phyloP scores from a whole-genome alignment of 2,888 invertebrate species.

The Gryllus longicercus region DNA sequence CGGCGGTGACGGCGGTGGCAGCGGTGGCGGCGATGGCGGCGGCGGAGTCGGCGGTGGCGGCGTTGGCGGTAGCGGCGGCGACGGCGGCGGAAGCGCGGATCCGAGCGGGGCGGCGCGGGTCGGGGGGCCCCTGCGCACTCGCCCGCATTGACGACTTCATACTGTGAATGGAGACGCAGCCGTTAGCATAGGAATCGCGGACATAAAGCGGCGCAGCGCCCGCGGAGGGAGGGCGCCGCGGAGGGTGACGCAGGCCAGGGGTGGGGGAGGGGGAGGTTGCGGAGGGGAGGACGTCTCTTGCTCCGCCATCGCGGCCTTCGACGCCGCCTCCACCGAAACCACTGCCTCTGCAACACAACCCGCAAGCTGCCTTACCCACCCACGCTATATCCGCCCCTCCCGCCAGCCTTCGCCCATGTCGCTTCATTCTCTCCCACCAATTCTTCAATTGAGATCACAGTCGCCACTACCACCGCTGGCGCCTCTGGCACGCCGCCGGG shows the following conservation, averaged over 20 bases:
- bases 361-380: not conserved
- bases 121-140: not conserved
- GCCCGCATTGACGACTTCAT: not conserved
- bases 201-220: not conserved
- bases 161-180: slow-evolving; percentile 17
- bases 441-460: too few species aligned
- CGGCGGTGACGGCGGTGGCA: not conserved
- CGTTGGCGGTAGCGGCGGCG: not conserved
- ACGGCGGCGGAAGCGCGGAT: not conserved
- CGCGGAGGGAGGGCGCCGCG: too few species aligned
- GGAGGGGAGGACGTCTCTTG: not conserved
- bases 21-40: not conserved
- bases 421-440: too few species aligned
- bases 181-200: slow-evolving; percentile 10
- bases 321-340: not conserved
- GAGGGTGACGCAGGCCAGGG: not conserved
- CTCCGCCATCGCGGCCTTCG: not conserved
- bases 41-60: not conserved
- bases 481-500: too few species aligned
- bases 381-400: not conserved
- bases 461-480: too few species aligned
- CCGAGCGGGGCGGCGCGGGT: not conserved
- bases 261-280: not conserved
- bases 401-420: too few species aligned
- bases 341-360: not conserved